Evolutionary conservation across 2,888 invertebrate species (phyloP).

Genomic region (Altica lythri): DNA sequence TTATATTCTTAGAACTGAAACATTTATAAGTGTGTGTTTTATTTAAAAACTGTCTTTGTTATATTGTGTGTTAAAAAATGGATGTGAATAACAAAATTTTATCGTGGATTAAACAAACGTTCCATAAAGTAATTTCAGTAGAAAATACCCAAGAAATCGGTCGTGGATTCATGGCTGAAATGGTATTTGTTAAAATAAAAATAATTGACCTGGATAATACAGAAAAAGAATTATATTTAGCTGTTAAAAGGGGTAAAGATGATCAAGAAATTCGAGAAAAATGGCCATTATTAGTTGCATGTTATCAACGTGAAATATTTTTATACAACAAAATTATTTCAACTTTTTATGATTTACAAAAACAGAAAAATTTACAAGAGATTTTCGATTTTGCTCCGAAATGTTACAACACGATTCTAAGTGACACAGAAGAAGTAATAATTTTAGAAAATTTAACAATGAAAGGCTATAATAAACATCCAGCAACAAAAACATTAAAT

Average conservation of each 20-base stretch:
- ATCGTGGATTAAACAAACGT: no score
- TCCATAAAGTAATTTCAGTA: no score
- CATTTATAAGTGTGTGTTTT: no score
- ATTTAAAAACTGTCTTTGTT: no score
- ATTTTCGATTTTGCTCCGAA: not conserved
- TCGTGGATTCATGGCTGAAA: constrained; percentile 30
- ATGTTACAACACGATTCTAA: not conserved
- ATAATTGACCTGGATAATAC: no score
- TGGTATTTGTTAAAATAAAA: constrained; percentile 28
- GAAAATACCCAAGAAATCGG: constrained; percentile 17
- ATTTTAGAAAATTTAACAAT: constrained; percentile 3
- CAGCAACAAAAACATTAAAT: not conserved
- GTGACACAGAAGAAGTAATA: not conserved
- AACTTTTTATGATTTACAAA: not conserved
- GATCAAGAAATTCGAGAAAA: not conserved
- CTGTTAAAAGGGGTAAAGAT: constrained; percentile 27
- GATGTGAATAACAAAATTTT: no score
- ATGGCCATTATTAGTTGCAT: not conserved
- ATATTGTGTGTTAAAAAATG: no score
- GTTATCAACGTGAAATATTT: not conserved
- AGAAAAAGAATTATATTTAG: constrained; percentile 18
- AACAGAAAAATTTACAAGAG: not conserved
- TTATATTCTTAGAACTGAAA: no score
- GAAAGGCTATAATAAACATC: constrained; percentile 2
- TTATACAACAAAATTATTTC: constrained; percentile 1